Percentiles rank a stretch among this genome's conserved stretches.
These are phyloP conservation scores for Taurulus bubalis DNA, from an alignment of 2,113 vertebrate genomes.

Conservation along the genomic window DNA sequence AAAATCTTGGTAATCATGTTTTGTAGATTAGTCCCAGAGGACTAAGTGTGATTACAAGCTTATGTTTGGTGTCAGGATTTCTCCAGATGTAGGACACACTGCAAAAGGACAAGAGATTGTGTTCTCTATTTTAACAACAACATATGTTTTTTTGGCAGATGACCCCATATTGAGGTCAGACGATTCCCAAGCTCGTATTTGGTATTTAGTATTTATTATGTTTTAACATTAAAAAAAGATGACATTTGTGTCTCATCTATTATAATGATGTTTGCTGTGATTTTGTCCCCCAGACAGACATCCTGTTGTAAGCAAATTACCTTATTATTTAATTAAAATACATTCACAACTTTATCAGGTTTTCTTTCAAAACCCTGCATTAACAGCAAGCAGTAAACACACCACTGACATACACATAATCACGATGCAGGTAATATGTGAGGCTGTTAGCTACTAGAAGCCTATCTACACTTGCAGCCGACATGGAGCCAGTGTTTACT, in stretches of 20 bases:
- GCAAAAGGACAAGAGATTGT: conserved; percentile 38
- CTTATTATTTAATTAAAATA: conserved; percentile 2
- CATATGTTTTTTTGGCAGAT: conserved; percentile 28
- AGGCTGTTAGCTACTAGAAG: not conserved
- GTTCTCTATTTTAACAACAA: conserved; percentile 39
- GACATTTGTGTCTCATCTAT: conserved; percentile 6
- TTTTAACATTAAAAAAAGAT: conserved; percentile 30
- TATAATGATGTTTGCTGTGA: conserved; percentile 8
- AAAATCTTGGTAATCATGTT: conserved; percentile 67
- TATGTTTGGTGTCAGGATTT: conserved; percentile 68
- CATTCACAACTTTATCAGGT: not conserved
- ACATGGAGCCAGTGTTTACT: not conserved
- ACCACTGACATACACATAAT: too few relatives aligned
- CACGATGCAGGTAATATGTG: too few relatives aligned
- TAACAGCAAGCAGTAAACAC: too few relatives aligned
- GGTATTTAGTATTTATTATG: conserved; percentile 22
- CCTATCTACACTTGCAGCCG: not conserved
- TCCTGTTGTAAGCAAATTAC: not conserved
- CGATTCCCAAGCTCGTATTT: conserved; percentile 46
- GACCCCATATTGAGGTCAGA: conserved; percentile 30
- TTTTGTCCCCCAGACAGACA: not conserved
- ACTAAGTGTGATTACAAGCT: conserved; percentile 60
- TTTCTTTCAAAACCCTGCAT: not conserved
- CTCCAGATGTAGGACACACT: conserved; percentile 52
- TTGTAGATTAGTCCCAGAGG: conserved; percentile 39